Evolutionary conservation across 2,113 vertebrate genomes (phyloP), one percentile per base, ranked within the genome.

Genomic region (Larimichthys polyactis): DNA sequence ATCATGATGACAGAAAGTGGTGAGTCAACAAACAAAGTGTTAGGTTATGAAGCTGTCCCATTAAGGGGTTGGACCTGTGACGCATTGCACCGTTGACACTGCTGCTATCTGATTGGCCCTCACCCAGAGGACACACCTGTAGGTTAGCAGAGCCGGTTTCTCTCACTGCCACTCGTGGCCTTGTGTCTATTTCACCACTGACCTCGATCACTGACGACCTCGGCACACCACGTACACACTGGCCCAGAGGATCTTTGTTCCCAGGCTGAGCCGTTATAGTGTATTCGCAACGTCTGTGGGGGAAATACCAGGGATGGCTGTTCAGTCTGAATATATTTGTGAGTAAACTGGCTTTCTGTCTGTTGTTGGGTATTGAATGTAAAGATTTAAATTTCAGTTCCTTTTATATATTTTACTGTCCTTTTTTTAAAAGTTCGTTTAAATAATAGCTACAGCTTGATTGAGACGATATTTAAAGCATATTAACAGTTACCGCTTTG

Each of bases 121-220:
- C 57, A 15, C 84, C 32, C 76, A 77, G 81, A 87, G 77, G 90
- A 92, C 89, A 92, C 91, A 83, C 91, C 89, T 88, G 75, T 72
- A 67, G 75, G 83, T 90, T 49, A 84, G 52, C 57, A 20, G 49
- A 68, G 75, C 77, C 10, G 52, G 72, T 79, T 89, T 87, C 51
- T 59, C 14, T 76, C 68, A 44, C 59, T 49, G 66, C 36, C 75
- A 24, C 60, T n/a, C 75, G 29, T 70, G 78, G 82, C 75, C 83
- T 57, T 51, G 81, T 70, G 52, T 86, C 66, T 57, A 9, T 87
- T 79, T 87, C 83, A 79, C 71, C 54, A 24, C 68, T 67, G 81
- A 81, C 63, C 83, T 84, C 29, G 20, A 63, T 87, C 75, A n/a
- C 1, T 66, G 16, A 73, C 57, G 11, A 82, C 48, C 29, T 63